Evolutionary conservation across 2,888 invertebrate species (phyloP).

Genomic region (Orthonychiurus folsomi): DNA sequence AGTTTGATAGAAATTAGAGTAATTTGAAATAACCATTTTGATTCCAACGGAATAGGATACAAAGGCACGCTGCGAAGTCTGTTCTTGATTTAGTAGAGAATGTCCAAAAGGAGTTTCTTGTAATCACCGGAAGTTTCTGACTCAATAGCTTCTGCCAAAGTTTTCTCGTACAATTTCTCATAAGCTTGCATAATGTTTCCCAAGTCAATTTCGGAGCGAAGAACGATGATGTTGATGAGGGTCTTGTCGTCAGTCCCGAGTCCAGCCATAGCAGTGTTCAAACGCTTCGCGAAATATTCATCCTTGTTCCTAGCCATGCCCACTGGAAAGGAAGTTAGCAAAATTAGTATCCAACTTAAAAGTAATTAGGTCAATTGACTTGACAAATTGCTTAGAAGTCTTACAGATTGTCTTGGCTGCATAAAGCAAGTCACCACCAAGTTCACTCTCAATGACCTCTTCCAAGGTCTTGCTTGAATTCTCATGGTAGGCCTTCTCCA

Average conservation of each 20-base stretch:
- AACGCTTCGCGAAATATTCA: constrained; percentile 62
- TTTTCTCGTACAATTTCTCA: constrained; percentile 60
- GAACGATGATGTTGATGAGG: constrained; percentile 65
- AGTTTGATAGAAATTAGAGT: no score
- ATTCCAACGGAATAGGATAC: no score
- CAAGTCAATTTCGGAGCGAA: constrained; percentile 61
- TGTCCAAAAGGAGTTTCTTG: constrained; percentile 37
- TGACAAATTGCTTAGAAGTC: constrained; percentile 10
- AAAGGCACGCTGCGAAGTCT: no score
- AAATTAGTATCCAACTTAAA: not conserved
- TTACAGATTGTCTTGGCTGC: constrained; percentile 40
- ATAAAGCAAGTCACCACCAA: constrained; percentile 34
- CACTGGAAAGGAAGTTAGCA: constrained; percentile 17
- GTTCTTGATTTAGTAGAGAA: constrained; percentile 22
- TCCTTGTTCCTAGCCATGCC: constrained; percentile 43
- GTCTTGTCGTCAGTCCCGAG: constrained; percentile 64
- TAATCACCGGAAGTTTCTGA: constrained; percentile 38
- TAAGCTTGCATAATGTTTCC: constrained; percentile 60
- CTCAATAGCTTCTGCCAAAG: constrained; percentile 54
- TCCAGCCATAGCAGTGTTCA: constrained; percentile 64
- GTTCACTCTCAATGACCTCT: constrained; percentile 32
- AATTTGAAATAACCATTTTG: no score
- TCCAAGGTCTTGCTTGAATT: constrained; percentile 34
- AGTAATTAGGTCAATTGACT: not conserved
- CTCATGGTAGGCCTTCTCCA: constrained; percentile 33